phyloP scores from a whole-genome alignment of 2,888 invertebrate species.

The Parnassius glacialis region DNA sequence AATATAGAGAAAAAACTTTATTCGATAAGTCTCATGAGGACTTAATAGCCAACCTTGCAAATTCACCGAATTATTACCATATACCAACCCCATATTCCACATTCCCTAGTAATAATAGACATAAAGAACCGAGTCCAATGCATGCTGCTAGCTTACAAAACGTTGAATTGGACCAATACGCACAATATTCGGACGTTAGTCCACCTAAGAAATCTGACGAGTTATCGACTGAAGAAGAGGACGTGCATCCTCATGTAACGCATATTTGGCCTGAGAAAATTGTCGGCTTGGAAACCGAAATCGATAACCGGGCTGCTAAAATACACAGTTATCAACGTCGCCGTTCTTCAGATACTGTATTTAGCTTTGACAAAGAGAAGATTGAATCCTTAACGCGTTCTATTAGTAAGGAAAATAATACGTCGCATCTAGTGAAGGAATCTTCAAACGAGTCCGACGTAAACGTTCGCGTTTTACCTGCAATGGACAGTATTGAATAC shows the following conservation, averaged over 20 bases:
- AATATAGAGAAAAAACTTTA: conserved; percentile 75
- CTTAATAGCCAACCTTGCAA: conserved; percentile 76
- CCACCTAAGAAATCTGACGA: conserved; percentile 67
- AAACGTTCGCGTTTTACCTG: conserved; percentile 70
- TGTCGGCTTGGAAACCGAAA: conserved; percentile 74
- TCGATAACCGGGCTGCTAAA: conserved; percentile 69
- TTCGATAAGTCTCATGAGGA: conserved; percentile 82
- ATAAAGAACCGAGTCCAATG: conserved; percentile 81
- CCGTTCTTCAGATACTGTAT: conserved; percentile 86
- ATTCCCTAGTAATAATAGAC: conserved; percentile 81
- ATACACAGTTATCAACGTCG: conserved; percentile 80
- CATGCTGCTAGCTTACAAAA: conserved; percentile 86
- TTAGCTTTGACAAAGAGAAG: conserved; percentile 88
- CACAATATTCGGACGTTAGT: conserved; percentile 59
- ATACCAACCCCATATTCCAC: conserved; percentile 83
- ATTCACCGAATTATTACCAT: conserved; percentile 75
- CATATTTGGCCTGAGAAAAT: conserved; percentile 82
- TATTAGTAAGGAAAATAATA: conserved; percentile 61
- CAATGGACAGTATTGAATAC: conserved; percentile 79
- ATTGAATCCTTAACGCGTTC: conserved; percentile 86
- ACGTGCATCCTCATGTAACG: conserved; percentile 69
- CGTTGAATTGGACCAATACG: conserved; percentile 84
- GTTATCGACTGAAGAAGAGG: conserved; percentile 77
- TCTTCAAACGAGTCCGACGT: conserved; percentile 78
- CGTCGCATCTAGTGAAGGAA: conserved; percentile 68